Evolutionary conservation across 2,113 vertebrate genomes (phyloP), one percentile per base, ranked within the genome.

Genomic region (Tragulus kanchil): DNA sequence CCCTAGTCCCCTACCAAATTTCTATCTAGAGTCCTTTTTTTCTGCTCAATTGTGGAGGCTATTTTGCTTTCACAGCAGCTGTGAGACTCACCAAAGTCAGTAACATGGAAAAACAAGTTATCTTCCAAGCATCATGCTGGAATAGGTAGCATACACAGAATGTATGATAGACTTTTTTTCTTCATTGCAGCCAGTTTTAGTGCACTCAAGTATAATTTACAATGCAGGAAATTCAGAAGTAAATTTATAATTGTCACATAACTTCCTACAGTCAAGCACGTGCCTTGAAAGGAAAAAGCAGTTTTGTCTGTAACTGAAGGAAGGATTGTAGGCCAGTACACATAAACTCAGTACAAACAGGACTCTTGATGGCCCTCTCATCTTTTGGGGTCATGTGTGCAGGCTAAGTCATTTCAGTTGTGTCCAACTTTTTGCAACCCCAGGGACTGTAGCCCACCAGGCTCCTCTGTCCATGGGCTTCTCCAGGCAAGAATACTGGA

Each of bases 201-300:
- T 89, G 23, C 81, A 91, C 67, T 89, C 50, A 94, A 90, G 58
- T 85, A n/a, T 42, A 97, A 91, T 93, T 54, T 26, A 2, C 58
- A 97, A 95, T 75, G 52, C 89, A 94, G 73, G 96, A 93, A 97
- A 97, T 81, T 96, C 78, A 93, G 83, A 96, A 89, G 79, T 87
- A 94, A 97, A 97, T 96, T 94, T 86, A 31, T 95, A 94, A 97
- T 94, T 96, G 85, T 93, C 89, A 97, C 73, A 87, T 92, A 91
- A 89, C n/a, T 85, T 93, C 84, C 73, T 93, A 75, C 10, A 89
- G 36, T 62, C 95, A 94, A 94, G 52, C 62, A 62, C 69, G n/a
- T 59, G 4, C n/a, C 83, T 89, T 83, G 59, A 94, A 54, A 92
- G 79, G 61, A 73, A 83, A 61, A 94, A 95, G 61, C 25, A 79